Percentiles rank a stretch among this genome's conserved stretches.
Evolutionary conservation across 2,888 invertebrate genomes (phyloP).

Genomic region (Tenthredo amoena): DNA sequence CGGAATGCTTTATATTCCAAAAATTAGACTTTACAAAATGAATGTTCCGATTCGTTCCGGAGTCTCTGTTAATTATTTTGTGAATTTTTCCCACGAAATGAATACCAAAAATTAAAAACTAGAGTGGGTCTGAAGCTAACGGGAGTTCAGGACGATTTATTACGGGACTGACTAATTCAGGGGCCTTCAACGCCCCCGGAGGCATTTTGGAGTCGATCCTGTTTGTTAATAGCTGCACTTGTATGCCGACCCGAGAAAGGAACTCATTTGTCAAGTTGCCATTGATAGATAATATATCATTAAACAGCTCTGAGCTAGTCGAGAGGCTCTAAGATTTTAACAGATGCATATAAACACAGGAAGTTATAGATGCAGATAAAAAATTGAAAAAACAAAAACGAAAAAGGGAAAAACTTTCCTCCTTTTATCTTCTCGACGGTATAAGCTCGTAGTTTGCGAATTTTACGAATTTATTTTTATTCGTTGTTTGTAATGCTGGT

Average conservation of each 20-base stretch:
- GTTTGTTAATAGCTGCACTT: slow-evolving; percentile 48
- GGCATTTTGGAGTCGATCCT: slow-evolving; percentile 38
- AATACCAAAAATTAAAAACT: neutral
- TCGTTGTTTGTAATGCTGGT: neutral
- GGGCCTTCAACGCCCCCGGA: slow-evolving; percentile 35
- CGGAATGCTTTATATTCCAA: neutral
- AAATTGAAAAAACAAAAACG: neutral
- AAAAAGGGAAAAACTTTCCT: neutral
- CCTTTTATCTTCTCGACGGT: neutral
- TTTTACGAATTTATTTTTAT: neutral
- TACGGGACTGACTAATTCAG: slow-evolving; percentile 23
- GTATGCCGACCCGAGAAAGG: neutral
- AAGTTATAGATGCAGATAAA: neutral
- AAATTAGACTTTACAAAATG: neutral
- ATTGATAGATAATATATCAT: slow-evolving; percentile 38
- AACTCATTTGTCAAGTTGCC: slow-evolving; percentile 45
- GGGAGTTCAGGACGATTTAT: slow-evolving; percentile 34
- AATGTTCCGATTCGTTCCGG: neutral
- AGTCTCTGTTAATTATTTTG: neutral
- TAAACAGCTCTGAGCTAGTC: neutral
- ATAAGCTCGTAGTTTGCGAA: neutral
- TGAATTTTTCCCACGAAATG: neutral
- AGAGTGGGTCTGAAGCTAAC: neutral
- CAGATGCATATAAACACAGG: neutral
- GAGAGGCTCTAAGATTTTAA: neutral